Percentiles rank a stretch among this genome's conserved stretches.
Evolutionary conservation across 2,888 invertebrate genomes (phyloP).

Genomic region (Alviniconcha strummeri): DNA sequence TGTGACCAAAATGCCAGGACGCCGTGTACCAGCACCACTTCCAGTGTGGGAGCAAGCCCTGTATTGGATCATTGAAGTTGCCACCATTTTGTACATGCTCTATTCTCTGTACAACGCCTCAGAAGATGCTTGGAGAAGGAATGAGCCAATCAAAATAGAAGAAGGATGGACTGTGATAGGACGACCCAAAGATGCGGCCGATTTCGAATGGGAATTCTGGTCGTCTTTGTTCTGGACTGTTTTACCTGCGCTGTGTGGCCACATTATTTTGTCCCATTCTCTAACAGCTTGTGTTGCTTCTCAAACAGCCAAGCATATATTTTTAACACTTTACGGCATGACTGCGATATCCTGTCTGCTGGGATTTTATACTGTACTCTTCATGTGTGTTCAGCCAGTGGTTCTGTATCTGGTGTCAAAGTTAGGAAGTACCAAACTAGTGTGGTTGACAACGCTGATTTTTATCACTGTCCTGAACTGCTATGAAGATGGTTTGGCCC

Average conservation of each 20-base stretch:
- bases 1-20: neutral
- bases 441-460: conserved; percentile 53
- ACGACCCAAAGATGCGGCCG: conserved; percentile 78
- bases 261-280: conserved; percentile 34
- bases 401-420: conserved; percentile 46
- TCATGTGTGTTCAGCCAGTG: conserved; percentile 48
- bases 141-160: conserved; percentile 12
- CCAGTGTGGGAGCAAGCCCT: conserved; percentile 36
- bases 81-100: conserved; percentile 25
- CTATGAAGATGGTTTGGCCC: conserved; percentile 40
- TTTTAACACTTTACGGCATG: conserved; percentile 44
- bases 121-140: neutral
- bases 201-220: conserved; percentile 84
- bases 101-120: conserved; percentile 29
- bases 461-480: conserved; percentile 57
- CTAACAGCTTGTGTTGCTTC: neutral
- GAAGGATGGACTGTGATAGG: conserved; percentile 7
- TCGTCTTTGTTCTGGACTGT: conserved; percentile 77
- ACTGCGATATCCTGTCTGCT: conserved; percentile 43
- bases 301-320: conserved; percentile 23
- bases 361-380: conserved; percentile 49
- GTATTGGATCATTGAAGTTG: conserved; percentile 31
- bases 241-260: conserved; percentile 77
- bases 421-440: conserved; percentile 38
- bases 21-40: conserved; percentile 9